These are phyloP conservation scores for Nycteola revayana DNA, from an alignment of 2,888 invertebrate genomes.

Conservation along the genomic window DNA sequence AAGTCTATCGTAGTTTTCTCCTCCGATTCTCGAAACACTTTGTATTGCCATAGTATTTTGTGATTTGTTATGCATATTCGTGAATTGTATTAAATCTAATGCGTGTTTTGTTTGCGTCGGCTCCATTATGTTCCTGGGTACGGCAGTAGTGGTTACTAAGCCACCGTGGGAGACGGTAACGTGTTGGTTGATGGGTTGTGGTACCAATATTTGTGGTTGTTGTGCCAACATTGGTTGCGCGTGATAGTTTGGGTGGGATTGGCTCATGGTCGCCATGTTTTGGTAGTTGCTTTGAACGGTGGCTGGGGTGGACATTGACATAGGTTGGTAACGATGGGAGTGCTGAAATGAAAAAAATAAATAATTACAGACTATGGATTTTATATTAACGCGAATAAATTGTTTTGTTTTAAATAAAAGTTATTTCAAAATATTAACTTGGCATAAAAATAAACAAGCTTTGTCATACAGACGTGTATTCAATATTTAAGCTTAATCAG, in stretches of 20 bases:
- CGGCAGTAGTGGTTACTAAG: slow-evolving; percentile 42
- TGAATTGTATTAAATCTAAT: slow-evolving; percentile 64
- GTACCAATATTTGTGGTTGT: slow-evolving; percentile 31
- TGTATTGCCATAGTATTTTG: slow-evolving; percentile 52
- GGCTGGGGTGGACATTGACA: slow-evolving; percentile 68
- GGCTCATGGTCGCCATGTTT: slow-evolving; percentile 65
- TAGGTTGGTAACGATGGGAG: slow-evolving; percentile 64
- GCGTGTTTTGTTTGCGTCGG: slow-evolving; percentile 58
- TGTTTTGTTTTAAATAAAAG: too few relatives aligned
- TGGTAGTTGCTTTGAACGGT: slow-evolving; percentile 56
- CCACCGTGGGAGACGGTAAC: slow-evolving; percentile 42
- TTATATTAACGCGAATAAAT: too few relatives aligned
- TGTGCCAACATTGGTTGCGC: slow-evolving; percentile 34
- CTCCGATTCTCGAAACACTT: slow-evolving; percentile 53
- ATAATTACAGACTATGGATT: too few relatives aligned
- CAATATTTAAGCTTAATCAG: too few relatives aligned
- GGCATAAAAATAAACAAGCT: too few relatives aligned
- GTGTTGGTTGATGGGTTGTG: slow-evolving; percentile 39
- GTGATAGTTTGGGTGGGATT: slow-evolving; percentile 60
- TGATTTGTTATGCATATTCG: slow-evolving; percentile 49
- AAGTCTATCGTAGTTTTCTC: slow-evolving; percentile 55
- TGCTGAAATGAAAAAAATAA: slow-evolving; percentile 43
- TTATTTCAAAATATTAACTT: too few relatives aligned
- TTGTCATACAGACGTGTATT: too few relatives aligned
- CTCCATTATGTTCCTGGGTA: slow-evolving; percentile 57